Evolutionary conservation across 2,888 invertebrate species (phyloP).

Genomic region (Craniophora ligustri): DNA sequence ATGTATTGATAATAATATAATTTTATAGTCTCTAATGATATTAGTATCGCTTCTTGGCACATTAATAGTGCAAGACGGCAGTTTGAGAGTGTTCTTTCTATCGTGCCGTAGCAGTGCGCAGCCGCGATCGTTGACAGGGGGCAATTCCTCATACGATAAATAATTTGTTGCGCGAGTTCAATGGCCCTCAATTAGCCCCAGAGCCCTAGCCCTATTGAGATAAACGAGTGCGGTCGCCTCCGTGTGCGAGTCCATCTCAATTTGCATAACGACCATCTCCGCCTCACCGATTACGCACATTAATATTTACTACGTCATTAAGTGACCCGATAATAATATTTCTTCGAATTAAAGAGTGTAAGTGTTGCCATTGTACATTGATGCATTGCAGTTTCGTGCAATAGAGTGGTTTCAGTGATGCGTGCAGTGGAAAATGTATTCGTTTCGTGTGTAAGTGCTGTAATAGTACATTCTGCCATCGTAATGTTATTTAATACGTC

Average conservation of each 20-base stretch:
- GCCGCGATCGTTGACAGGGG: constrained; percentile 60
- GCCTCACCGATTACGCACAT: constrained; percentile 69
- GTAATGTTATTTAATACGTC: constrained; percentile 65
- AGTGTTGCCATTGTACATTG: constrained; percentile 36
- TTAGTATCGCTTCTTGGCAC: constrained; percentile 42
- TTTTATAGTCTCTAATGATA: constrained; percentile 39
- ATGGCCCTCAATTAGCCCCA: constrained; percentile 77
- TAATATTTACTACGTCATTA: constrained; percentile 74
- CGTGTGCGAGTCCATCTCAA: constrained; percentile 63
- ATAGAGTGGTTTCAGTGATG: constrained; percentile 44
- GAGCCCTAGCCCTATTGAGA: constrained; percentile 78
- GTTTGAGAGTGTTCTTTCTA: constrained; percentile 50
- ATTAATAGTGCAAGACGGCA: constrained; percentile 41
- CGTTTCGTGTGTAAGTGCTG: constrained; percentile 48
- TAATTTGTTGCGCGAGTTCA: constrained; percentile 72
- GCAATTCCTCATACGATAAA: constrained; percentile 69
- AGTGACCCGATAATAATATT: constrained; percentile 58
- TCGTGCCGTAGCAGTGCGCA: constrained; percentile 42
- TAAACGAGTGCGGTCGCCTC: constrained; percentile 66
- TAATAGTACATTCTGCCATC: constrained; percentile 52
- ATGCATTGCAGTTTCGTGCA: constrained; percentile 31
- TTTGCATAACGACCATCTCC: constrained; percentile 76
- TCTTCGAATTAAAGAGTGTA: constrained; percentile 62
- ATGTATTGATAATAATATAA: constrained; percentile 34
- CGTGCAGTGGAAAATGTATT: constrained; percentile 61